Evolutionary conservation across 2,888 invertebrate genomes (phyloP).

Genomic region (Yponomeuta sedellus): DNA sequence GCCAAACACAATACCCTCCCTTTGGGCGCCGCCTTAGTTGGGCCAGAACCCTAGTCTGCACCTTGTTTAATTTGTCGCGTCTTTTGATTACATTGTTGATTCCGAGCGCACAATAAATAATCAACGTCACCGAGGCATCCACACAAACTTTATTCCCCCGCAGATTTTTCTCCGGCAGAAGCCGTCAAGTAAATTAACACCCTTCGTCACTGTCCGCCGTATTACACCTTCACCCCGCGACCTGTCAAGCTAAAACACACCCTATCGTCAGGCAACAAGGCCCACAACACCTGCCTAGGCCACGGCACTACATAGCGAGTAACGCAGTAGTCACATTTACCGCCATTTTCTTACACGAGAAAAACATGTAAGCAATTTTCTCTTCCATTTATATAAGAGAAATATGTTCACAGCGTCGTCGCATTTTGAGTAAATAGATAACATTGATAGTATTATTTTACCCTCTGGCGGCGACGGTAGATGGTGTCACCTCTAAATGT

Average conservation of each 20-base stretch:
- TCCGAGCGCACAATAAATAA: neutral
- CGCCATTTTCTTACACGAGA: conserved; percentile 1
- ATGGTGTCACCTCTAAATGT: neutral
- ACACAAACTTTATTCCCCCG: neutral
- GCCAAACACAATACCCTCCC: too few species aligned
- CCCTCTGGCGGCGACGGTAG: neutral
- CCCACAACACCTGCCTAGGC: neutral
- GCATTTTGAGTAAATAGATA: neutral
- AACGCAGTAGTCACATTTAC: conserved; percentile 1
- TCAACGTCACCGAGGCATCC: neutral
- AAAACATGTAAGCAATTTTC: conserved; percentile 1
- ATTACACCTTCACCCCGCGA: neutral
- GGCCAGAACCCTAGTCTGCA: neutral
- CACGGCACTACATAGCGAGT: neutral
- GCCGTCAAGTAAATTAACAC: conserved; percentile 5
- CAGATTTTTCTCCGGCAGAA: neutral
- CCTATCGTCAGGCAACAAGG: neutral
- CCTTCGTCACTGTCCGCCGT: conserved; percentile 6
- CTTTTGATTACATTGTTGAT: neutral
- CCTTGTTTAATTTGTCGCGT: too few species aligned
- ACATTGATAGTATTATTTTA: neutral
- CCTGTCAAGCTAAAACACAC: neutral
- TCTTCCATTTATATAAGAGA: neutral
- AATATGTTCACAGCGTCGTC: neutral
- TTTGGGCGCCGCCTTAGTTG: too few species aligned